These are phyloP conservation scores for Apteryx mantelli DNA, from an alignment of 2,113 vertebrate species.

Conservation along the genomic window DNA sequence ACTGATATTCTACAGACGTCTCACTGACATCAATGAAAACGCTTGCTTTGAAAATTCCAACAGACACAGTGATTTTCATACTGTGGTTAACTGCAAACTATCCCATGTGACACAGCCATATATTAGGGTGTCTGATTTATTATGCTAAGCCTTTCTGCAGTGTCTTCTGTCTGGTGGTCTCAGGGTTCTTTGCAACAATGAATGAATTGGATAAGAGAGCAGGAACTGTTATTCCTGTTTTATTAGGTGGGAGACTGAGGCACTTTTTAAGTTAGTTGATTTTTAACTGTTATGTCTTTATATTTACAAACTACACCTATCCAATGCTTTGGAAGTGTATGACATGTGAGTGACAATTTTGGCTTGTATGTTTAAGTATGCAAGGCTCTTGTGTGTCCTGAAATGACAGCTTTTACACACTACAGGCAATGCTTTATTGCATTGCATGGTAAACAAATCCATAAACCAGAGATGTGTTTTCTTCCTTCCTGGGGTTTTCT, in stretches of 20 bases:
- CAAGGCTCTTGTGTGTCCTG: not conserved
- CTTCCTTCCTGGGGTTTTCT: not conserved
- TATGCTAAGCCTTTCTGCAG: not conserved
- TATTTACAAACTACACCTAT: not conserved
- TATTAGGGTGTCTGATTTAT: not conserved
- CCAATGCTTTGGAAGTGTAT: not conserved
- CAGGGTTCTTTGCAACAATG: not conserved
- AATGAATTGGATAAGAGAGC: not conserved
- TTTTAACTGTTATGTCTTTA: not conserved
- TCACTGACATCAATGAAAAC: not conserved
- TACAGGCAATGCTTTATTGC: not conserved
- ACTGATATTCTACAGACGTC: not conserved
- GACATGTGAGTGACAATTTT: not conserved
- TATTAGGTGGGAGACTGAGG: not conserved
- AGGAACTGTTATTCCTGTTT: not conserved
- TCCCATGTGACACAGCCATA: not conserved
- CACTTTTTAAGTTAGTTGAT: not conserved
- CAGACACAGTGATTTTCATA: not conserved
- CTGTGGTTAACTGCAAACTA: not conserved
- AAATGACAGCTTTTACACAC: not conserved
- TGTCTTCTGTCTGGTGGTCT: not conserved
- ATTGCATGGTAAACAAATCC: not conserved
- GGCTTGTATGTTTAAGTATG: not conserved
- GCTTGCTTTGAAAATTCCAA: not conserved
- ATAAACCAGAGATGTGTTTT: not conserved